Evolutionary conservation across 2,888 invertebrate species (phyloP).

Genomic region (Volucella bombylans): DNA sequence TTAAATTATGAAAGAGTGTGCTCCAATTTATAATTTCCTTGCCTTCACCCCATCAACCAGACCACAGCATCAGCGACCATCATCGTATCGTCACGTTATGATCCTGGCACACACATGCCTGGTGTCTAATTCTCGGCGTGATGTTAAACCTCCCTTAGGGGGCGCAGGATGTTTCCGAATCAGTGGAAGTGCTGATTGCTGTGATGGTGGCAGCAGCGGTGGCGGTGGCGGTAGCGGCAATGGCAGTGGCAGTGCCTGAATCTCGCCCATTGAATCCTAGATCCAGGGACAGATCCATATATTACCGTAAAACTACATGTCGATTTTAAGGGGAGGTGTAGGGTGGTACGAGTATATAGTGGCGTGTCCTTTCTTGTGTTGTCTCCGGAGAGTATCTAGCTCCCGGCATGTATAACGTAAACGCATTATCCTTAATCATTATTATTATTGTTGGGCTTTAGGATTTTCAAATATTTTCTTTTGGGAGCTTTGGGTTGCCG

Average conservation of each 20-base stretch:
- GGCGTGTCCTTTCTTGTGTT: conserved; percentile 46
- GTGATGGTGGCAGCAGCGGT: conserved; percentile 43
- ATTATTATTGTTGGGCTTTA: conserved; percentile 63
- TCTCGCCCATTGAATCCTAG: conserved; percentile 52
- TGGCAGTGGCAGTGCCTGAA: conserved; percentile 25
- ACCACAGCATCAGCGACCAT: background rate
- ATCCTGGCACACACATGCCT: conserved; percentile 45
- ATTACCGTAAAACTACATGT: background rate
- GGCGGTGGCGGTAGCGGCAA: background rate
- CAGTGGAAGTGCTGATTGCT: conserved; percentile 72
- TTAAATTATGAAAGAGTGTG: conserved; percentile 72
- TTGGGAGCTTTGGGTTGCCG: conserved; percentile 12
- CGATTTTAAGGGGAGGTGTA: too few relatives aligned
- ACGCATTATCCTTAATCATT: conserved; percentile 71
- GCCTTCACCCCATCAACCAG: conserved; percentile 5
- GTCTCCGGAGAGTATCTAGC: conserved; percentile 55
- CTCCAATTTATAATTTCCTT: conserved; percentile 70
- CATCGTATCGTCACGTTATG: conserved; percentile 36
- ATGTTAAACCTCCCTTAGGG: conserved; percentile 55
- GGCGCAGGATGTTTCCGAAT: conserved; percentile 63
- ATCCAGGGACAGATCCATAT: conserved; percentile 17
- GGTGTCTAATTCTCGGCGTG: conserved; percentile 68
- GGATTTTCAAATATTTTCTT: conserved; percentile 66
- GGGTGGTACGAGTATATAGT: background rate
- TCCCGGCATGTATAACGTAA: conserved; percentile 57